phyloP scores from a whole-genome alignment of 2,888 invertebrate species.

The Cinara cedri region DNA sequence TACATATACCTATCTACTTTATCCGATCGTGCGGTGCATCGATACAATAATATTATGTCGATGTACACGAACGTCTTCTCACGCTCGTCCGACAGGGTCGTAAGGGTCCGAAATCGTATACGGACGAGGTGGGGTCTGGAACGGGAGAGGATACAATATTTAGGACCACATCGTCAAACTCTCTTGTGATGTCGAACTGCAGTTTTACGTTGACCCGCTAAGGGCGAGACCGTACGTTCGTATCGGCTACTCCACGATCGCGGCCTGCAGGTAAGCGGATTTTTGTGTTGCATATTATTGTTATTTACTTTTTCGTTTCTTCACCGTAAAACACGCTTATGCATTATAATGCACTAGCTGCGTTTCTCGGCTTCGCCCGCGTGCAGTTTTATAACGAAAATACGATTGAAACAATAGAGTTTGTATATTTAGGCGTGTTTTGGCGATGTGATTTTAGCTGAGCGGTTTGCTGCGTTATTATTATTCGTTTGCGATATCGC shows the following conservation, averaged over 20 bases:
- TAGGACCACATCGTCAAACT: constrained; percentile 28
- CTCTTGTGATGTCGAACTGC: constrained; percentile 38
- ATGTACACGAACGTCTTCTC: not conserved
- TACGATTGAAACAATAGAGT: too few relatives aligned
- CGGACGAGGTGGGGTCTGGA: constrained; percentile 39
- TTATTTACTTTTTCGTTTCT: too few relatives aligned
- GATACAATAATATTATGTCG: not conserved
- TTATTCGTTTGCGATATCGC: too few relatives aligned
- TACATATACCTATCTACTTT: too few relatives aligned
- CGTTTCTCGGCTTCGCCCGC: too few relatives aligned
- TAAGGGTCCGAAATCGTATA: constrained; percentile 29
- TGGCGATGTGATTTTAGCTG: too few relatives aligned
- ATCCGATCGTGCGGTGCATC: too few relatives aligned
- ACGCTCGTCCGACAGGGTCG: not conserved
- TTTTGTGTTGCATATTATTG: not conserved
- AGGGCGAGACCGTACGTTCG: constrained; percentile 16
- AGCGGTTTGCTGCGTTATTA: too few relatives aligned
- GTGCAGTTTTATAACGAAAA: too few relatives aligned
- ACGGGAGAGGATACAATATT: not conserved
- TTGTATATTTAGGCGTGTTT: too few relatives aligned
- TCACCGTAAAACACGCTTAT: too few relatives aligned
- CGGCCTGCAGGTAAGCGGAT: not conserved
- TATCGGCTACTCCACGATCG: not conserved
- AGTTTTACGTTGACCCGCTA: constrained; percentile 45
- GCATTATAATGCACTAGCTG: too few relatives aligned